Conservation (phyloP, 2,113 vertebrate genomes). For the Cyanocitta stelleri region DNA sequence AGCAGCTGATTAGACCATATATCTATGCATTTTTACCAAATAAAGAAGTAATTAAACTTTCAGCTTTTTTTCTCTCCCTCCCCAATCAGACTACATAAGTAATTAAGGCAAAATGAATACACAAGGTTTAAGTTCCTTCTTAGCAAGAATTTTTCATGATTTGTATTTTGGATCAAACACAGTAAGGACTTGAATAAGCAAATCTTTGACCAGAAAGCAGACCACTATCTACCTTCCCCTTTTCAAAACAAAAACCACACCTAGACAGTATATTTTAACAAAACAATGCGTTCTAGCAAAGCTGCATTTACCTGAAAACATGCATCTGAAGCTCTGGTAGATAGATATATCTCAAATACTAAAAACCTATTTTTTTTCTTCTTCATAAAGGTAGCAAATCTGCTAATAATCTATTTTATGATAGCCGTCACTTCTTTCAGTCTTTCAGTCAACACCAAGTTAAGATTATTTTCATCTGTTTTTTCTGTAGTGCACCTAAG, state of each 20-base stretch:
- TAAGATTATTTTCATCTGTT: neutral
- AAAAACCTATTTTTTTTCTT: neutral
- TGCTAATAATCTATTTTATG: neutral
- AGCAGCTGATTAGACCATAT: neutral
- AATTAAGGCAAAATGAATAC: neutral
- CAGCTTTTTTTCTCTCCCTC: fast-evolving
- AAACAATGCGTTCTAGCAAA: neutral
- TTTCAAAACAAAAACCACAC: neutral
- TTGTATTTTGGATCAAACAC: neutral
- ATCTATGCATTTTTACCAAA: neutral
- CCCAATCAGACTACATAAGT: neutral
- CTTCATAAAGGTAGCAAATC: neutral
- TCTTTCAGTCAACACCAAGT: neutral
- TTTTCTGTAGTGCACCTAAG: neutral
- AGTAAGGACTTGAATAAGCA: neutral
- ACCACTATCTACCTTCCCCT: neutral
- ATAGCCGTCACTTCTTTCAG: neutral
- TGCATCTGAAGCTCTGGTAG: neutral
- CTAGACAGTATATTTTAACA: neutral
- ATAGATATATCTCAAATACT: neutral
- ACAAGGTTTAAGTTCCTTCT: neutral
- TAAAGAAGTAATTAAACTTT: neutral
- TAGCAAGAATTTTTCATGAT: neutral
- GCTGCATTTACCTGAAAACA: neutral
- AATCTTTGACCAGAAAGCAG: neutral